Conservation (phyloP, 2,797 vertebrate species). For the Linurgus olivaceus region DNA sequence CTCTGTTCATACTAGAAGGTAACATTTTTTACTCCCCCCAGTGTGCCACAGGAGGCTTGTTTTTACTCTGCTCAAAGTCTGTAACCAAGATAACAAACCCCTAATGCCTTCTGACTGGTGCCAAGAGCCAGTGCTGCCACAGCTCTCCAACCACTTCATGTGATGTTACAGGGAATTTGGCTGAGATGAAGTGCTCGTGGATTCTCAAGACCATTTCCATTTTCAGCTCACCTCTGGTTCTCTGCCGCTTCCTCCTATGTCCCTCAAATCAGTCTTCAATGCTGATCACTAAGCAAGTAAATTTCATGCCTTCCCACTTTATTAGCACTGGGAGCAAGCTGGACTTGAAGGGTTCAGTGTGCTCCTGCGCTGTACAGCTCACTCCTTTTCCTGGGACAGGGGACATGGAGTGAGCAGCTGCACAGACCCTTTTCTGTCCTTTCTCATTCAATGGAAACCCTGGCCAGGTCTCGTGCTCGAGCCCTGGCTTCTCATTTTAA, state of each 20-base stretch:
- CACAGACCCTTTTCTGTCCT: neutral
- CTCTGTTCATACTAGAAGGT: neutral
- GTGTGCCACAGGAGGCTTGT: neutral
- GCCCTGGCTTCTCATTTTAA: neutral
- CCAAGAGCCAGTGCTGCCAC: neutral
- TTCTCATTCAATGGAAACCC: accelerated
- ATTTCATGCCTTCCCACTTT: neutral
- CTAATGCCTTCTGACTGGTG: neutral
- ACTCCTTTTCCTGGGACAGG: neutral
- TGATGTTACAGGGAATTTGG: neutral
- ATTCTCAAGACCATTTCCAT: neutral
- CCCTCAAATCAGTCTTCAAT: neutral
- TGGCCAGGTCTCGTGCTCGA: accelerated
- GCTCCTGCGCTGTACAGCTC: neutral
- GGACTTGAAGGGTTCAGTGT: neutral
- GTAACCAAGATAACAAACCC: neutral
- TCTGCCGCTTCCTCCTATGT: neutral
- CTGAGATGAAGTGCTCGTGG: neutral
- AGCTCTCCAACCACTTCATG: neutral
- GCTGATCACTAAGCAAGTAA: neutral
- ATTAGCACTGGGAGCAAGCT: neutral
- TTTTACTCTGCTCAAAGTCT: neutral
- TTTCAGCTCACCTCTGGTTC: neutral
- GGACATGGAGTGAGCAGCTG: neutral
- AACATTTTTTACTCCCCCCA: neutral